Evolutionary conservation across 2,888 invertebrate species (phyloP).

Genomic region (Caenorhabditis sp.): DNA sequence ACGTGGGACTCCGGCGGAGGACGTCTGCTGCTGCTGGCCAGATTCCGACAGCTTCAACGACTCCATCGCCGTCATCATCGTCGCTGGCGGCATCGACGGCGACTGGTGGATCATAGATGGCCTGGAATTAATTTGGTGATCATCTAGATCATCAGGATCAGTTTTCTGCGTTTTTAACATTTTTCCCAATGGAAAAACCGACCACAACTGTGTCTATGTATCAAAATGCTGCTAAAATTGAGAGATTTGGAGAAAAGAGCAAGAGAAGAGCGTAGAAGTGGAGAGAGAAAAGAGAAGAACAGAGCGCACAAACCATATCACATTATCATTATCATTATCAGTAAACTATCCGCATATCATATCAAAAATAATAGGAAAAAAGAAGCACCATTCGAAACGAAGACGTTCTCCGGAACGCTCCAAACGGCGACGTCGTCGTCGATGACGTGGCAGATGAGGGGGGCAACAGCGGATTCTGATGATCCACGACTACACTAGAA

Average conservation of each 20-base stretch:
- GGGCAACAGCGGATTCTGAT: constrained; percentile 10
- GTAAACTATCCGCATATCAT: not conserved
- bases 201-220: not conserved
- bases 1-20: constrained; percentile 15
- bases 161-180: too few relatives aligned
- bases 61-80: constrained; percentile 76
- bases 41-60: constrained; percentile 44
- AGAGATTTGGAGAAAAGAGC: not conserved
- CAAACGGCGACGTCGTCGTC: constrained; percentile 62
- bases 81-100: constrained; percentile 81
- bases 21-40: not conserved
- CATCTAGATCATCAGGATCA: not conserved
- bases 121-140: constrained; percentile 62
- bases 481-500: constrained; percentile 34
- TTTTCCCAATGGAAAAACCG: too few relatives aligned
- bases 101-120: constrained; percentile 79
- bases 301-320: constrained; percentile 16
- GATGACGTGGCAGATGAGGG: too few relatives aligned
- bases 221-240: too few relatives aligned
- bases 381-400: constrained; percentile 74
- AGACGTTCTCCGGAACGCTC: constrained; percentile 59
- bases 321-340: constrained; percentile 1
- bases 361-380: constrained; percentile 24
- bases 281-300: constrained; percentile 9
- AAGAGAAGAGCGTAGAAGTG: constrained; percentile 1